Conservation (phyloP, 2,113 vertebrate genomes). For the Brienomyrus brachyistius region DNA sequence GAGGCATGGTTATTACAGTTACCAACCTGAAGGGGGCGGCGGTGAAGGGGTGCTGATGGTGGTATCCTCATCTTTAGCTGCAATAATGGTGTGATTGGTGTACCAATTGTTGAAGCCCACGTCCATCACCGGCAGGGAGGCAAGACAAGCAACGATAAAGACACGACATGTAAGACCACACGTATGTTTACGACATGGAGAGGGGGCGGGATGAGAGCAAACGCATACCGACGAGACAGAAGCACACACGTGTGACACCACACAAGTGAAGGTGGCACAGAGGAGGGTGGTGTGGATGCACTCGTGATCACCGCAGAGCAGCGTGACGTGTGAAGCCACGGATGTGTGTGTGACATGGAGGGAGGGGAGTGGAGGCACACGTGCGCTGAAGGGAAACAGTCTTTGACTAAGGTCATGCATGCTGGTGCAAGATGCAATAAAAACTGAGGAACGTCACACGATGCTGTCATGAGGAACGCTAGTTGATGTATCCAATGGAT, state of each 20-base stretch:
- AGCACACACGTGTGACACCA: neutral
- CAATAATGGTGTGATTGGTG: conserved; percentile 62
- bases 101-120: conserved; percentile 50
- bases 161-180: conserved; percentile 37
- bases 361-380: neutral
- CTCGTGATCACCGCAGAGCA: neutral
- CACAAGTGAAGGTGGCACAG: neutral
- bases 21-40: conserved; percentile 63
- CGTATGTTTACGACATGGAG: neutral
- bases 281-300: neutral
- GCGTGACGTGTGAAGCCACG: neutral
- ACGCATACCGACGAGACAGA: conserved; percentile 30
- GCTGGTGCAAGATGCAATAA: neutral
- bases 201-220: conserved; percentile 1
- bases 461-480: neutral
- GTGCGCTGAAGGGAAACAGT: neutral
- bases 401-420: neutral
- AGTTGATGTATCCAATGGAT: neutral
- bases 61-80: conserved; percentile 61
- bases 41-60: conserved; percentile 49
- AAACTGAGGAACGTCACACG: neutral
- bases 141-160: conserved; percentile 24
- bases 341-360: neutral
- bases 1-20: conserved; percentile 27
- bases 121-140: conserved; percentile 42